Percentiles rank a stretch among this genome's conserved stretches.
Conservation (phyloP, 2,113 vertebrate species). For the Apistogramma diplotaenia region DNA sequence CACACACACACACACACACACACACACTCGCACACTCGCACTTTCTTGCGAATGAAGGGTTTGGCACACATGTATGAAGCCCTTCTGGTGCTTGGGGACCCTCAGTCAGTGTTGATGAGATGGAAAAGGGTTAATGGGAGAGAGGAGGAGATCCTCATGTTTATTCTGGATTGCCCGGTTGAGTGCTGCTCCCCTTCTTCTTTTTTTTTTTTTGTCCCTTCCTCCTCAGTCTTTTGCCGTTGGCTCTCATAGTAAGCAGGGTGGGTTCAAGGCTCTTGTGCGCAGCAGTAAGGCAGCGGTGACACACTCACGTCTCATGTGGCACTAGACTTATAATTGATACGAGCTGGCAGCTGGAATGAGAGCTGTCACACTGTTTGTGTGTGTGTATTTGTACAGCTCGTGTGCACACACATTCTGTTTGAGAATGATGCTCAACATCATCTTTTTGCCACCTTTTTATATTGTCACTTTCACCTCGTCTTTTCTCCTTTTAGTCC, state of each 20-base stretch:
- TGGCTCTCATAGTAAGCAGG: constrained; percentile 18
- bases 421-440: constrained; percentile 5
- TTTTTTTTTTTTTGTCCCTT: background rate
- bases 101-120: constrained; percentile 45
- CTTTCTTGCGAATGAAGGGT: constrained; percentile 58
- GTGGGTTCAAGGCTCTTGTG: background rate
- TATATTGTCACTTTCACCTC: constrained; percentile 20
- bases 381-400: background rate
- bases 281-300: constrained; percentile 6
- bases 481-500: background rate
- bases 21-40: constrained; percentile 64
- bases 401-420: background rate
- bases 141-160: constrained; percentile 62
- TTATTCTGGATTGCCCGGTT: constrained; percentile 61
- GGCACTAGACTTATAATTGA: constrained; percentile 48
- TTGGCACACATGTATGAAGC: constrained; percentile 66
- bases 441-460: constrained; percentile 18
- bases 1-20: constrained; percentile 69
- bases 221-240: constrained; percentile 4
- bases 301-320: constrained; percentile 39
- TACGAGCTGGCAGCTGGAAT: constrained; percentile 40
- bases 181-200: constrained; percentile 13
- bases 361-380: constrained; percentile 25
- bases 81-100: constrained; percentile 52
- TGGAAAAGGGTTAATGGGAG: constrained; percentile 36